Evolutionary conservation across 2,113 vertebrate genomes (phyloP), one percentile per base, ranked within the genome.

Genomic region (Aptenodytes patagonicus): DNA sequence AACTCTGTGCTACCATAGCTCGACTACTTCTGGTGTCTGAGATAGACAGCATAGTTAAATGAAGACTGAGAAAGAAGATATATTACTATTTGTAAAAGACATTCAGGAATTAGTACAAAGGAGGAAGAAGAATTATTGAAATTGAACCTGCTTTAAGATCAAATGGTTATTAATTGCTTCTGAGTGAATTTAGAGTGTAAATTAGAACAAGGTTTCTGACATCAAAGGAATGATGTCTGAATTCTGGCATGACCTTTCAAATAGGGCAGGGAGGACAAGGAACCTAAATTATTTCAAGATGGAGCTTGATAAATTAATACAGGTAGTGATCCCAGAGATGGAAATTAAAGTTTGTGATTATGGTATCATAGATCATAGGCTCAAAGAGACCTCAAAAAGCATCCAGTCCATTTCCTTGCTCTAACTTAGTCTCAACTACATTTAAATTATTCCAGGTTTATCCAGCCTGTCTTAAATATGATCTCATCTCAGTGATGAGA

Each of bases 221-320:
- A 84, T 82, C 57, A 94, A 79, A 87, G 89, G 73, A 93, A 82
- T 55, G 24, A 91, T 89, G 24, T 73, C 91, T 94, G 91, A 68
- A 72, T 87, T 93, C 57, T 84, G 69, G 9, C 57, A 79, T 76
- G 69, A 93, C 77, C 93, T 96, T 96, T 96, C 61, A 87, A 90
- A 68, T 71, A 94, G 61, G 69, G 44, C 44, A 78, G 52, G 28
- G 65, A 94, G 73, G 89, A 91, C 47, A 87, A 84, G 57, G 38
- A 95, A 87, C 89, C 77, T 84, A 91, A 89, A 89, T 96, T 95
- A 93, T 93, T 95, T 95, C 87, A 96, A 93, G 86, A 85, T 88
- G 46, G 60, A 94, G 21, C 44, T 91, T 96, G 83, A 95, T 96
- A 79, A 95, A 95, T 93, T 77, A 76, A 64, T 87, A 47, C n/a